Base-by-base conservation (phyloP, 2,888 invertebrate species). In the Yponomeuta malinellus region DNA sequence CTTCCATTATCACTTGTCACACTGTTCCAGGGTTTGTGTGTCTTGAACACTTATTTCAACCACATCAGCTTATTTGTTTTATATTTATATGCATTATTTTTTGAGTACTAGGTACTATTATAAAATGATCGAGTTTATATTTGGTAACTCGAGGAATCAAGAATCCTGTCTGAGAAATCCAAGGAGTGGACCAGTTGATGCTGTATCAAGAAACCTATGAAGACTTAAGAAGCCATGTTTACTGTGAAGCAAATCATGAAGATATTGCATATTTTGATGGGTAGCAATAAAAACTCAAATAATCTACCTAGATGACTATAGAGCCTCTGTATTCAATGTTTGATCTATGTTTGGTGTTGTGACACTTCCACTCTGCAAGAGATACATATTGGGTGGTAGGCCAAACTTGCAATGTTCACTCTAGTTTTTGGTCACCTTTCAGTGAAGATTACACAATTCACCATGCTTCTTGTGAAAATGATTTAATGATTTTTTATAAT, bases 361-460 rank as follows among this genome's bases (percentile, higher is more conserved):
- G 52, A 33, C 33, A 69, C 59, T 48, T 69, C 12, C 59, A 59
- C 59, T 29, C 23, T 31, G 52, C 69, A 31, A 63, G 52, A 15
- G 63, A 33, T 23, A 63, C 48, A 12, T 29, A 8, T 9, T 48
- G 31, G 63, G 75, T 76, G 76, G 76, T 71, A 72, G 77, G 76
- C 31, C 23, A 65, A 12, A 33, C 66, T 64, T 73, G 82, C 82
- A 80, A 82, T 83, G 75, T 84, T 86, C 84, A 87, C 88, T 89
- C 88, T 81, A 82, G 86, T 87, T 86, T 89, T 82, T 87, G 83
- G 85, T 90, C 88, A 87, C 88, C 86, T 90, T 90, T 90, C 89
- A 90, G 90, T 90, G 86, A 78, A 82, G 79, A 83, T 81, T 84
- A 71, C 68, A 86, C 86, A 82, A 77, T 83, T 84, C 88, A 90